A percentile compares a stretch with the other conserved stretches of the same genome.
Evolutionary conservation across 2,113 vertebrate species (phyloP).

Genomic region (Gallinago jamesoni): DNA sequence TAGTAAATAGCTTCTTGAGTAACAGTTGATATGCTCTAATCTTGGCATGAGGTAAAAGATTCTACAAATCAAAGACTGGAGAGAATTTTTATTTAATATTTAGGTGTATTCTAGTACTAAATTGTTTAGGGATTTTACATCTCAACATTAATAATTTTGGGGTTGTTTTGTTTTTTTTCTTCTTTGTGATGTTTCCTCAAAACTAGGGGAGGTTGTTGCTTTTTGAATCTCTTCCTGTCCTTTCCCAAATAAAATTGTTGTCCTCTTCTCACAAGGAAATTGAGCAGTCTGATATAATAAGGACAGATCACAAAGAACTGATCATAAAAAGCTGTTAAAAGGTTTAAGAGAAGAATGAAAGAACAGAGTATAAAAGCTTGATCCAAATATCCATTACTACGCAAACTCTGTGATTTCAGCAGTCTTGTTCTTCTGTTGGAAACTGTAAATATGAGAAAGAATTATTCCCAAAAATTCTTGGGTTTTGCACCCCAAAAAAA

Average conservation of each 20-base stretch:
- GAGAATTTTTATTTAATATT: not conserved
- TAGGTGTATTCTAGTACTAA: not conserved
- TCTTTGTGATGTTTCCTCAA: not conserved
- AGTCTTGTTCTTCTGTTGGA: not conserved
- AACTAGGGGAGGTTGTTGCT: not conserved
- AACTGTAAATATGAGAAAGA: not conserved
- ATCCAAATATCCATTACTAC: not conserved
- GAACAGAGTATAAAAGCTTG: not conserved
- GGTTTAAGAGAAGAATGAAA: not conserved
- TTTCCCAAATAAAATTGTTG: not conserved
- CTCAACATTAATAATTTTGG: not conserved
- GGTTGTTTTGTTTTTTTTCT: not conserved
- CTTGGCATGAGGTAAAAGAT: not conserved
- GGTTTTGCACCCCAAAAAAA: not conserved
- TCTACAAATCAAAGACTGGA: not conserved
- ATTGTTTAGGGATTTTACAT: not conserved
- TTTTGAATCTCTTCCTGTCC: not conserved
- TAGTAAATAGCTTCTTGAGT: conserved; percentile 30
- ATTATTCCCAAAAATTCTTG: not conserved
- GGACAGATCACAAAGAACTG: not conserved
- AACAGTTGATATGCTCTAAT: conserved; percentile 3
- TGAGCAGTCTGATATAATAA: not conserved
- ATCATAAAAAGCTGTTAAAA: not conserved
- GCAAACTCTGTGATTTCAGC: not conserved
- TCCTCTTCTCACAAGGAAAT: not conserved